Evolutionary conservation across 2,888 invertebrate species (phyloP).

Genomic region (Drosophila peninsularis): DNA sequence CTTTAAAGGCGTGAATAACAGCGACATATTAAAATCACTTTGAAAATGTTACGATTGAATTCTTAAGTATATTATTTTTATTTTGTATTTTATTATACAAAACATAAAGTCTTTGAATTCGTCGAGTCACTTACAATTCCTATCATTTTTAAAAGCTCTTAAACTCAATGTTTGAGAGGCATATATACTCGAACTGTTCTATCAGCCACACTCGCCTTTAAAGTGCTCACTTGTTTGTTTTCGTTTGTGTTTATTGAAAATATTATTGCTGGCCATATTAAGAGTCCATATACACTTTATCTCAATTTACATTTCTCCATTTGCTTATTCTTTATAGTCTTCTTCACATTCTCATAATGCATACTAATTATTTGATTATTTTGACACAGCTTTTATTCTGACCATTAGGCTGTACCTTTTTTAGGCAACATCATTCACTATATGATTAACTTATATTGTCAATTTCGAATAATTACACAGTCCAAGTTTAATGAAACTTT

Average conservation of each 20-base stretch:
- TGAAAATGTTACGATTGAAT: not conserved
- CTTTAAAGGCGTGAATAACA: not conserved
- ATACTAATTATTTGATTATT: slow-evolving; percentile 44
- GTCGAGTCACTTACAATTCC: no score
- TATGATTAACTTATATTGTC: slow-evolving; percentile 21
- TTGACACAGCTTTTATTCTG: not conserved
- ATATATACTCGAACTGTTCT: not conserved
- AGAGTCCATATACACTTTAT: not conserved
- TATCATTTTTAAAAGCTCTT: not conserved
- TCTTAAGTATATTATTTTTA: not conserved
- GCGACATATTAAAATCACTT: not conserved
- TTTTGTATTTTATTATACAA: not conserved
- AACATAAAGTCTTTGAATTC: not conserved
- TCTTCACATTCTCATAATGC: slow-evolving; percentile 3
- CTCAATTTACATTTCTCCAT: not conserved
- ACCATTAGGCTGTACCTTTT: not conserved
- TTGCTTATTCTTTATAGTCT: not conserved
- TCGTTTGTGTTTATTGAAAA: not conserved
- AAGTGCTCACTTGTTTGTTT: not conserved
- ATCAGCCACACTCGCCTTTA: not conserved
- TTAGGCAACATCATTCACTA: slow-evolving; percentile 26
- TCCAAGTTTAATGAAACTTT: not conserved
- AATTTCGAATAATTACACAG: slow-evolving; percentile 1
- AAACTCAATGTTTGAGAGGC: no score
- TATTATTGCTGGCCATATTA: not conserved